Base-by-base conservation (phyloP, 1,140 invertebrate species). In the Ganaspis sp. region DNA sequence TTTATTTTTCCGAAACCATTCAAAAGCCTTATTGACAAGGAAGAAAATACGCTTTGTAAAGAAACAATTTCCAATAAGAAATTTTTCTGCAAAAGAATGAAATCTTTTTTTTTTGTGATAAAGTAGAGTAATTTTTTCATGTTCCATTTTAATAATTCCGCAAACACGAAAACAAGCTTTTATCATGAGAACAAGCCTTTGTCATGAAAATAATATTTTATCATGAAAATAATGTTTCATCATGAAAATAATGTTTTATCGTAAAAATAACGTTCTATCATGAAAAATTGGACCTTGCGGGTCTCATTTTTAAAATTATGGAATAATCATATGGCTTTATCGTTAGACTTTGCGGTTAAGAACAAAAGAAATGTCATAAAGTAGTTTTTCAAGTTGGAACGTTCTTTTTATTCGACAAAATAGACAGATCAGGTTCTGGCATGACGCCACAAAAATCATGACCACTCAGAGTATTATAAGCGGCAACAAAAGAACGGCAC, bases 341-440 rank as follows among this genome's bases (percentile, higher is more conserved):
- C 58, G 29, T 64, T 26, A 26, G 54, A 64, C 23, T 64, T 29
- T 64, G 23, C 26, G 23, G 4, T 26, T 9, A 11, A 26, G 23
- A 26, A 64, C 58, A 64, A 64, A 64, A 64, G 58, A 29, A 64
- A 64, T n/a, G 58, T 64, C 58, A 64, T 64, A 34, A 64, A 64
- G 26, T 64, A 64, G 26, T n/a, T 29, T 64, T 64, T 64, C 58
- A 64, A 64, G 23, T 64, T 29, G 58, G 26, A 29, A 15, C 53
- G 21, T n/a, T 64, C 26, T 64, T 64, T 64, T 64, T 64, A 64
- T 64, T 64, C 58, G 58, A 64, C 26, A 26, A 64, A 64, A 64
- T 64, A 64, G 58, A 64, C 58, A 64, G 58, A 64, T 64, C 58
- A 64, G 58, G 58, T 64, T 64, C 58, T 64, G 58, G 58, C 58